phyloP scores from a whole-genome alignment of 2,888 invertebrate species.

The Nephrocerus scutellatus region DNA sequence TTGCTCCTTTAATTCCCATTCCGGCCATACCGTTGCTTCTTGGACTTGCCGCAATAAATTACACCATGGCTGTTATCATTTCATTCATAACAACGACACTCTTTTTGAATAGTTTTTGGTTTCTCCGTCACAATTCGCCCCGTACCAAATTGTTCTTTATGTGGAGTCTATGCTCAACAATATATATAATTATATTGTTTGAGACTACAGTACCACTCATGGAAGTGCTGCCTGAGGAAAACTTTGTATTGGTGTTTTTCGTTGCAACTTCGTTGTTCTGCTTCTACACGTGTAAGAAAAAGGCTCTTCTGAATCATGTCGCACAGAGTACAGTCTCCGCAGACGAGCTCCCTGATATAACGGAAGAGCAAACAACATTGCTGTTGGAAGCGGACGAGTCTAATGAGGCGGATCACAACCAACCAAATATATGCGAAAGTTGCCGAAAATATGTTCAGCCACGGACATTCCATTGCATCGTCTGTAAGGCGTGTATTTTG shows the following conservation, averaged over 20 bases:
- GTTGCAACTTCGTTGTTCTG: conserved; percentile 31
- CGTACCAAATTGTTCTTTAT: conserved; percentile 67
- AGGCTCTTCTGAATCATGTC: conserved; percentile 39
- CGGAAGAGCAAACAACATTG: conserved; percentile 36
- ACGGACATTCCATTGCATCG: conserved; percentile 71
- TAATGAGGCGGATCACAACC: conserved; percentile 33
- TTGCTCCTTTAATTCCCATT: conserved; percentile 50
- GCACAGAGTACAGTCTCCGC: conserved; percentile 35
- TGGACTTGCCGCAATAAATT: conserved; percentile 49
- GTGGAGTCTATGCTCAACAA: conserved; percentile 64
- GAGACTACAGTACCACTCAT: conserved; percentile 65
- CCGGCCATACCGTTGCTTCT: conserved; percentile 49
- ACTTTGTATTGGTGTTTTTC: conserved; percentile 50
- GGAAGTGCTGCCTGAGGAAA: conserved; percentile 63
- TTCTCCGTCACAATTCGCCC: conserved; percentile 35
- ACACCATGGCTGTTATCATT: conserved; percentile 41
- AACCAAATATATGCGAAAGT: conserved; percentile 51
- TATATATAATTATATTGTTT: conserved; percentile 62
- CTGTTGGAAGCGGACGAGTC: conserved; percentile 29
- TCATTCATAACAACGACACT: conserved; percentile 34
- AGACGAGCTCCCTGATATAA: conserved; percentile 38
- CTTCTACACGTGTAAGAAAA: conserved; percentile 32
- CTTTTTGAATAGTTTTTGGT: conserved; percentile 32
- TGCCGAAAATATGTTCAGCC: conserved; percentile 59
- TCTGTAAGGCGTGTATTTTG: conserved; percentile 75